Percentiles rank a stretch among this genome's conserved stretches.
Evolutionary conservation across 2,113 vertebrate species (phyloP).

Genomic region (Gnathonemus echidnorhynchus): DNA sequence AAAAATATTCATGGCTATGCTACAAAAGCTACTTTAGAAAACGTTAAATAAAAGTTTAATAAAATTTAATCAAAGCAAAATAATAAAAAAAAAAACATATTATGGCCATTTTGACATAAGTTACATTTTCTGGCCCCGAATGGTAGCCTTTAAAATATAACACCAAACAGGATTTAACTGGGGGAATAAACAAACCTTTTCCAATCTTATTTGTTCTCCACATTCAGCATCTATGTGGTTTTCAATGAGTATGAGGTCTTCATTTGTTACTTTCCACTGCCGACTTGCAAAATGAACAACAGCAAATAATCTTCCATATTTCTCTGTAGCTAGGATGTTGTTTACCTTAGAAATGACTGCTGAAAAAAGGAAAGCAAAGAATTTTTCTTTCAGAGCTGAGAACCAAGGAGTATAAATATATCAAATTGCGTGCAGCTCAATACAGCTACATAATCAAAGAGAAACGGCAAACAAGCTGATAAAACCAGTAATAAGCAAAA

Average conservation of each 20-base stretch:
- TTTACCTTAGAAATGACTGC: constrained; percentile 66
- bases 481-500: neutral
- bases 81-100: neutral
- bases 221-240: constrained; percentile 62
- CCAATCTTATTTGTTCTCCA: constrained; percentile 71
- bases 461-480: neutral
- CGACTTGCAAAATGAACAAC: constrained; percentile 77
- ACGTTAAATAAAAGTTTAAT: neutral
- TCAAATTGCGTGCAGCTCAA: neutral
- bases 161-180: neutral
- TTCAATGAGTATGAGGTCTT: constrained; percentile 75
- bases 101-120: neutral
- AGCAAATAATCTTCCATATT: constrained; percentile 70
- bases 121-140: neutral
- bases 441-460: neutral
- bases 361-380: neutral
- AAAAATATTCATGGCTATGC: neutral
- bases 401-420: neutral
- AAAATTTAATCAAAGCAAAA: neutral
- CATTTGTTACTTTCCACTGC: constrained; percentile 79
- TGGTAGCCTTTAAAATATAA: neutral
- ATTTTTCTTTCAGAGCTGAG: neutral
- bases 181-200: constrained; percentile 63
- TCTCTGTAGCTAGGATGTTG: constrained; percentile 48
- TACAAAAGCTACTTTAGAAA: neutral